phyloP scores from a whole-genome alignment of 2,113 vertebrate genomes.

The Lipophrys pholis region DNA sequence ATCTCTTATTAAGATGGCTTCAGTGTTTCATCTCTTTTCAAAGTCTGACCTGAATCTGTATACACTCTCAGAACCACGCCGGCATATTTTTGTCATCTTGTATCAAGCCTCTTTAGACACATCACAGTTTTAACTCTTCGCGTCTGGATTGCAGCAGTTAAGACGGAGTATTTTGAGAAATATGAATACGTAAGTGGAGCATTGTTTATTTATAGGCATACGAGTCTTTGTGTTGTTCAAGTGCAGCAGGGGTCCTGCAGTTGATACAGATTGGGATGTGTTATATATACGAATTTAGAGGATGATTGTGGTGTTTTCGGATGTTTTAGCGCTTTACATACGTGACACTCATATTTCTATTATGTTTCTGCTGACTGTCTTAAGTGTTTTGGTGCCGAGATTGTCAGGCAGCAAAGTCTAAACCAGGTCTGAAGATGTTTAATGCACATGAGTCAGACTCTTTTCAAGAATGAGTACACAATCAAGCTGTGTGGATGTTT shows the following conservation, averaged over 20 bases:
- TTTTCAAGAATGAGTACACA: background rate
- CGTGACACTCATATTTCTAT: background rate
- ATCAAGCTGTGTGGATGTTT: no score
- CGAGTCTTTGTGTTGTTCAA: slow-evolving; percentile 42
- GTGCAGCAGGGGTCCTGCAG: slow-evolving; percentile 33
- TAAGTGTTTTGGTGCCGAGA: background rate
- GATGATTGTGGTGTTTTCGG: background rate
- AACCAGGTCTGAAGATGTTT: background rate
- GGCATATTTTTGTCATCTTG: slow-evolving; percentile 75
- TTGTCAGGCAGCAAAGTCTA: no score
- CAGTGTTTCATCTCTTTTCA: slow-evolving; percentile 78
- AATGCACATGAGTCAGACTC: background rate
- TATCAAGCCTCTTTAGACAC: slow-evolving; percentile 73
- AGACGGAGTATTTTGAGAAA: slow-evolving; percentile 56
- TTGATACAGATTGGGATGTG: slow-evolving; percentile 14
- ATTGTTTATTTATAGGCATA: slow-evolving; percentile 75
- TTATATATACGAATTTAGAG: slow-evolving; percentile 4
- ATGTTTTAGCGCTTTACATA: slow-evolving; percentile 4
- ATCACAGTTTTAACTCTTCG: slow-evolving; percentile 64
- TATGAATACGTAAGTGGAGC: slow-evolving; percentile 59
- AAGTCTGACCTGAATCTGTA: slow-evolving; percentile 82
- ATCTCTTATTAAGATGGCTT: slow-evolving; percentile 77
- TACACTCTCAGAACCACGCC: slow-evolving; percentile 59
- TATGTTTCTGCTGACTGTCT: background rate
- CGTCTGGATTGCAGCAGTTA: slow-evolving; percentile 55